Conservation (phyloP, 2,888 invertebrate genomes). For the Patella pellucida region DNA sequence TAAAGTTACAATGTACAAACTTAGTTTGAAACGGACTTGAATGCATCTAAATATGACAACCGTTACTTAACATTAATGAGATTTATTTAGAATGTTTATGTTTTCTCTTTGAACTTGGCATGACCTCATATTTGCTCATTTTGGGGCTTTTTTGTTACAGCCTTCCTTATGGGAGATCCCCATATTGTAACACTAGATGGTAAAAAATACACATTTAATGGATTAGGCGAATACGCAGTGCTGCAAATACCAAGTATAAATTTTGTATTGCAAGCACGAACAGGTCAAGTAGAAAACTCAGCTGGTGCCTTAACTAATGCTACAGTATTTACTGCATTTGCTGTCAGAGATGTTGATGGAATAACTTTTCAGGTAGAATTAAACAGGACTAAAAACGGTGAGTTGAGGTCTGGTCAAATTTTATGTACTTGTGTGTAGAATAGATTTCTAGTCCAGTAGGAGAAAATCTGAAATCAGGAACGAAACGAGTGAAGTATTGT, state of each 20-base stretch:
- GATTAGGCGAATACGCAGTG: constrained; percentile 42
- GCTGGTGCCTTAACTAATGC: constrained; percentile 35
- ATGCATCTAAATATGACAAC: too few species aligned
- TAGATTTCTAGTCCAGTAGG: too few species aligned
- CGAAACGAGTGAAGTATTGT: too few species aligned
- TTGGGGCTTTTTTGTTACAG: constrained; percentile 1
- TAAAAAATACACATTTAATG: constrained; percentile 40
- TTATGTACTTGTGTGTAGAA: too few species aligned
- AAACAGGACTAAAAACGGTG: constrained; percentile 28
- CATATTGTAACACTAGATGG: constrained; percentile 43
- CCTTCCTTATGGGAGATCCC: constrained; percentile 40
- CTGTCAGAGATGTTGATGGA: constrained; percentile 28
- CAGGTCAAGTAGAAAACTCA: constrained; percentile 22
- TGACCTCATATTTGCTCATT: too few species aligned
- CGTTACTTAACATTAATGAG: too few species aligned
- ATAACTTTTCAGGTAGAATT: constrained; percentile 36
- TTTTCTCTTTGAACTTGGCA: too few species aligned
- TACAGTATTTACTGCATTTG: constrained; percentile 45
- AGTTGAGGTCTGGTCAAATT: too few species aligned
- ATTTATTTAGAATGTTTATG: too few species aligned
- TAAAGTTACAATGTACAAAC: too few species aligned
- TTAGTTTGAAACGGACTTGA: too few species aligned
- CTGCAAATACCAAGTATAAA: constrained; percentile 11
- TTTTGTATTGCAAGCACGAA: constrained; percentile 36
- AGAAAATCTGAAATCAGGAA: too few species aligned